Percentiles rank a stretch among this genome's conserved stretches.
These are phyloP conservation scores for Craseonycteris thonglongyai DNA, from an alignment of 2,113 vertebrate genomes.

Conservation along the genomic window DNA sequence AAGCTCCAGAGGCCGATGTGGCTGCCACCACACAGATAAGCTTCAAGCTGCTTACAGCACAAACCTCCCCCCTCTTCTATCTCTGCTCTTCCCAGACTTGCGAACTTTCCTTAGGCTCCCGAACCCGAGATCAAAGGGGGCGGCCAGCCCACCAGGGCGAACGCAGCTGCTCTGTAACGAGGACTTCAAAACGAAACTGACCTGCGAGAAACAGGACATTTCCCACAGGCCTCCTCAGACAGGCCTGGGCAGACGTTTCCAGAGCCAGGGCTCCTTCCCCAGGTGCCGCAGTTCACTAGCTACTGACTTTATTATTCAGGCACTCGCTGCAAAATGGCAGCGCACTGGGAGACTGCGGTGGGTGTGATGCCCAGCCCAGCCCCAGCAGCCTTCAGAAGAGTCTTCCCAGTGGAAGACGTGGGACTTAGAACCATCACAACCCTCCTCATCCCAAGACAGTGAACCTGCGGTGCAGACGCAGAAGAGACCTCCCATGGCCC, in stretches of 20 bases:
- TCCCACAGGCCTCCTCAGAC: constrained; percentile 52
- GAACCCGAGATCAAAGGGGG: constrained; percentile 72
- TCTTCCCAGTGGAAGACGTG: not conserved
- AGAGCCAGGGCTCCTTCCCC: no score
- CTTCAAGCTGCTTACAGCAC: constrained; percentile 48
- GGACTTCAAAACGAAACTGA: constrained; percentile 76
- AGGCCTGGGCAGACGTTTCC: no score
- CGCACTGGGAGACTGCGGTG: no score
- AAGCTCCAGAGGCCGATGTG: constrained; percentile 58
- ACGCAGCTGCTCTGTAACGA: constrained; percentile 66
- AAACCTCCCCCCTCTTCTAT: not conserved
- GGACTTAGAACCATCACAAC: not conserved
- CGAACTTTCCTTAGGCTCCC: constrained; percentile 22
- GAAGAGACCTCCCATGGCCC: no score
- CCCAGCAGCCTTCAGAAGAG: not conserved
- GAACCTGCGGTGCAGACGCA: not conserved
- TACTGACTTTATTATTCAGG: no score
- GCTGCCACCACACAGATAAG: constrained; percentile 57
- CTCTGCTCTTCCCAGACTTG: not conserved
- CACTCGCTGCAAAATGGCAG: no score
- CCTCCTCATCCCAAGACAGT: no score
- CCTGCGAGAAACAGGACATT: constrained; percentile 74
- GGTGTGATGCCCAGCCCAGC: no score
- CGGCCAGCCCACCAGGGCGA: constrained; percentile 70
- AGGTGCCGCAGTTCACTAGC: no score